Base-by-base conservation (phyloP, 2,888 invertebrate genomes). In the Sipha maydis region DNA sequence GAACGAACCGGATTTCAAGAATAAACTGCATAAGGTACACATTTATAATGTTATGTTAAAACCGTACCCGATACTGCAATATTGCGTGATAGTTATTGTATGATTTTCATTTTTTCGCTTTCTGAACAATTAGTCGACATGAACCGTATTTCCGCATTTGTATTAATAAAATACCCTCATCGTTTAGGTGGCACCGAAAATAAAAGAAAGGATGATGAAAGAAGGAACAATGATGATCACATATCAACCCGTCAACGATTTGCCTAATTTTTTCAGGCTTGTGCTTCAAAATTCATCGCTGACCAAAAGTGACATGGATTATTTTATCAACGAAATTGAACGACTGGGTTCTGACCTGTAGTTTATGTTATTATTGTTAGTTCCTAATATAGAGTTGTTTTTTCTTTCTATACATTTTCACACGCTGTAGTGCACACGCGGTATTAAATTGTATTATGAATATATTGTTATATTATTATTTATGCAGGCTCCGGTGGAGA, bases 221-320 rank as follows among this genome's bases (percentile, higher is more conserved):
- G 95, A 96, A 91, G 99, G 99, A 54, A 95, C 96, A 79, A 97
- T 98, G 95, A 97, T 99, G 96, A 96, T 99, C 90, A 98, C 98
- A 78, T 99, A 99, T 92, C 99, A 99, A 91, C 97, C 98, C 0
- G 94, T 97, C 90, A 95, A 95, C 86, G 93, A 95, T 84, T 93
- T 95, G 89, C 97, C 97, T 0, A 99, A 99, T 92, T 99, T 99
- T 93, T 99, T 99, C 94, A 94, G 99, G 89, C 95, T 98, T 90
- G 98, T 98, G 83, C 94, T 97, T 91, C 98, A 98, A 92, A 98
- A 96, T 92, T 97, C 98, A 3, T 96, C 95, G 31, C 93, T 98
- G 89, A 96, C 95, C 82, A 94, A 95, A 90, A 93, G 94, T 34
- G 98, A 99, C 92, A 96, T 99, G 95, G 93, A 95, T 90, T 96